Evolutionary conservation across 2,113 vertebrate species (phyloP).

Genomic region (Prietella phreatophila): DNA sequence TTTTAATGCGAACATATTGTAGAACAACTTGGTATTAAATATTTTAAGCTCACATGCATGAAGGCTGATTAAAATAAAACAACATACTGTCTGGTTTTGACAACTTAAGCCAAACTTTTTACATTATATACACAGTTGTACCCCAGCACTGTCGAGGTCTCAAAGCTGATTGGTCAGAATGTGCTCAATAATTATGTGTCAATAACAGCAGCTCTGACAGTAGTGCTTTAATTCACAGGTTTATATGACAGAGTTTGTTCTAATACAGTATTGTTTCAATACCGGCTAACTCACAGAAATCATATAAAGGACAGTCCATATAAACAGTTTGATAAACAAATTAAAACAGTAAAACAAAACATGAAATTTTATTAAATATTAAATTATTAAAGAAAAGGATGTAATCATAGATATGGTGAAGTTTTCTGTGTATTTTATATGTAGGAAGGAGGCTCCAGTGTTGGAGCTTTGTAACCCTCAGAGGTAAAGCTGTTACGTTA

Average conservation of each 20-base stretch:
- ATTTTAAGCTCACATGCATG: background rate
- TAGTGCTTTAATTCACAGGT: background rate
- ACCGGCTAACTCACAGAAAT: background rate
- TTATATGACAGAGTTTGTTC: background rate
- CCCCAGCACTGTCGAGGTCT: background rate
- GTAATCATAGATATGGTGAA: no score
- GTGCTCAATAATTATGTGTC: background rate
- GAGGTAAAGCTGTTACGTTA: no score
- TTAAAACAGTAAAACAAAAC: background rate
- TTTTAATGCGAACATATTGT: background rate
- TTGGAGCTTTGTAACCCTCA: no score
- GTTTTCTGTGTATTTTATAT: no score
- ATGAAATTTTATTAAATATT: background rate
- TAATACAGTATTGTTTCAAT: background rate
- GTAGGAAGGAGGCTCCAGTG: no score
- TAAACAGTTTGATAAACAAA: background rate
- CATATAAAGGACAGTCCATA: background rate
- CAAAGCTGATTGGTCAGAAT: background rate
- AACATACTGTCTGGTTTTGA: background rate
- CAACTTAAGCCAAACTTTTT: background rate
- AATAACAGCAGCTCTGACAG: background rate
- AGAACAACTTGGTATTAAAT: background rate
- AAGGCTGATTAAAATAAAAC: background rate
- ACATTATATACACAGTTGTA: background rate
- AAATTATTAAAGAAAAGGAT: no score